Percentiles rank a stretch among this genome's conserved stretches.
Conservation (phyloP, 2,888 invertebrate species). For the Cryptocephalus moraei region DNA sequence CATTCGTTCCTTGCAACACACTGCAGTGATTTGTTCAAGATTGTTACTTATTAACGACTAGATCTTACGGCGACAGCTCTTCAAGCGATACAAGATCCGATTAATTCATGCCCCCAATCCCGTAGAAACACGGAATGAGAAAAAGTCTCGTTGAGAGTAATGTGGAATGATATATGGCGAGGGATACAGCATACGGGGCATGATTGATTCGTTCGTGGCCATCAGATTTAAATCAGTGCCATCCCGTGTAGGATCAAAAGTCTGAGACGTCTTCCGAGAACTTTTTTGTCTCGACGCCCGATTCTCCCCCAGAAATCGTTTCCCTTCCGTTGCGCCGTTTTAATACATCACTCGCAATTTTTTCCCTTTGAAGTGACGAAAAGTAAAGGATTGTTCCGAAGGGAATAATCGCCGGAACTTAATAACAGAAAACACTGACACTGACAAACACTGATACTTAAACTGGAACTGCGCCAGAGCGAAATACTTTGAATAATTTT, state of each 20-base stretch:
- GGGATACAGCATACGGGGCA: conserved; percentile 25
- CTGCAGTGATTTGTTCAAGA: too few relatives aligned
- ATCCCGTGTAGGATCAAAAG: conserved; percentile 27
- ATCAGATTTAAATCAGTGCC: conserved; percentile 32
- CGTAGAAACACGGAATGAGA: neutral
- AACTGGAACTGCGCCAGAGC: too few relatives aligned
- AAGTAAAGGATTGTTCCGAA: neutral
- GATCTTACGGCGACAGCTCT: too few relatives aligned
- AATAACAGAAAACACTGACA: too few relatives aligned
- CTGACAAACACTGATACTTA: too few relatives aligned
- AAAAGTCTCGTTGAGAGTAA: conserved; percentile 9
- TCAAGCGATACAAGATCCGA: too few relatives aligned
- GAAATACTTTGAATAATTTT: too few relatives aligned
- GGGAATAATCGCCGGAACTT: too few relatives aligned
- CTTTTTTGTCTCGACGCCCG: conserved; percentile 26
- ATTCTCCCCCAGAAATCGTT: conserved; percentile 29
- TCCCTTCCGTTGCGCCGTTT: conserved; percentile 32
- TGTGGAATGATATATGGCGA: conserved; percentile 11
- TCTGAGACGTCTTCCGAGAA: conserved; percentile 20
- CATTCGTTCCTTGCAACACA: too few relatives aligned
- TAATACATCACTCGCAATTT: conserved; percentile 21
- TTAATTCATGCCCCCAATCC: too few relatives aligned
- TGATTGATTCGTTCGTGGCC: conserved; percentile 33
- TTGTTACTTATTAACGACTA: too few relatives aligned
- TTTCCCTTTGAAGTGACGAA: neutral